Percentiles rank a stretch among this genome's conserved stretches.
Evolutionary conservation across 1,140 invertebrate species (phyloP).

Genomic region (Diplogasteroides magnus): DNA sequence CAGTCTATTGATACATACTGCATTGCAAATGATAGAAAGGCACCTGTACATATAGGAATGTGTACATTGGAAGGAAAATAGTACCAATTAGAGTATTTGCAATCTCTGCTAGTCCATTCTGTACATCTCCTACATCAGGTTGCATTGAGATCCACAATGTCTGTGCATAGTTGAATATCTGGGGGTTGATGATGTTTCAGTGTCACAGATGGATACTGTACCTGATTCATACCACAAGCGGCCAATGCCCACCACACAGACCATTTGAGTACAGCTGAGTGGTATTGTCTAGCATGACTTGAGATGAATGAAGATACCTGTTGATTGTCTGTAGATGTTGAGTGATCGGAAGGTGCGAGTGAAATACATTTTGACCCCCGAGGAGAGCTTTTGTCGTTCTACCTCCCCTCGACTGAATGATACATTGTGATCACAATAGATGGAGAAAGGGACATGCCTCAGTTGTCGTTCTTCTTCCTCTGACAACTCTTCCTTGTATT

Average conservation of each 20-base stretch:
- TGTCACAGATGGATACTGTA: not conserved
- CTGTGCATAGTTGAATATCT: conserved; percentile 24
- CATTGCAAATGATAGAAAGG: conserved; percentile 21
- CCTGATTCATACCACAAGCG: conserved; percentile 25
- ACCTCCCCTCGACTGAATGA: conserved; percentile 10
- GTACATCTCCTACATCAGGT: conserved; percentile 14
- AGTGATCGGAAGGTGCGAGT: conserved; percentile 3
- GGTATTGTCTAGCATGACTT: too few species aligned
- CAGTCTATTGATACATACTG: conserved; percentile 25
- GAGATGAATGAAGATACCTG: too few species aligned
- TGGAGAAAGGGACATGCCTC: not conserved
- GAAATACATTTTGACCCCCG: conserved; percentile 9
- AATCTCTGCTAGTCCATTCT: conserved; percentile 27
- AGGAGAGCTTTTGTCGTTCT: conserved; percentile 7
- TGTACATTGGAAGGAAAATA: not conserved
- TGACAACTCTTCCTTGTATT: not conserved
- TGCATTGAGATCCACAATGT: conserved; percentile 26
- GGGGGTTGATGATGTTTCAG: conserved; percentile 4
- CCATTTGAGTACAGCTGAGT: conserved; percentile 23
- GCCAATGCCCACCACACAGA: conserved; percentile 29
- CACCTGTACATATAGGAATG: conserved; percentile 5
- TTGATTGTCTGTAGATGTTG: conserved; percentile 5
- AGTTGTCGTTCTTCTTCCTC: not conserved
- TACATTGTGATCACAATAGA: not conserved
- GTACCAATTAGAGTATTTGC: conserved; percentile 17